phyloP scores from a whole-genome alignment of 2,888 invertebrate genomes.

The Idaea dimidiata region DNA sequence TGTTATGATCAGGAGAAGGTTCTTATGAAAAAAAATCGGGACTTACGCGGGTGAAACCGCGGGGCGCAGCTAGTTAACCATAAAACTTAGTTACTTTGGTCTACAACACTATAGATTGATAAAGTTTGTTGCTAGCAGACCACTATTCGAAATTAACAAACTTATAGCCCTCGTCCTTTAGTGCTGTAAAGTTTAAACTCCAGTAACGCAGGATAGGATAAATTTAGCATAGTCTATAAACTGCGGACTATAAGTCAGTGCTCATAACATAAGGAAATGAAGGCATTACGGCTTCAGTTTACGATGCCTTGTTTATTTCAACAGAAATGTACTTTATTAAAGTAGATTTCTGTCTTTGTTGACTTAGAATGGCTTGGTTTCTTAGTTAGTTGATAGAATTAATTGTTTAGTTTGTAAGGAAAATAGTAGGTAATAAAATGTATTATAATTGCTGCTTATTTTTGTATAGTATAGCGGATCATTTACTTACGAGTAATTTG shows the following conservation, averaged over 20 bases:
- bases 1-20: too few relatives aligned
- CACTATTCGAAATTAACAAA: conserved; percentile 72
- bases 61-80: too few relatives aligned
- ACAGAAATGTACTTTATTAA: too few relatives aligned
- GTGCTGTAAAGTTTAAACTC: conserved; percentile 43
- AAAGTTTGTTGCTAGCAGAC: conserved; percentile 63
- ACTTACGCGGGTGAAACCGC: too few relatives aligned
- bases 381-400: not conserved
- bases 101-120: conserved; percentile 58
- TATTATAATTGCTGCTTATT: not conserved
- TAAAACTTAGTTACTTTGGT: conserved; percentile 47
- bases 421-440: not conserved
- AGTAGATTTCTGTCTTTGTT: not conserved
- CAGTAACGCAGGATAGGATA: conserved; percentile 46
- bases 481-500: not conserved
- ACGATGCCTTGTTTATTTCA: not conserved
- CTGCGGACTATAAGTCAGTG: conserved; percentile 18
- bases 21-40: too few relatives aligned
- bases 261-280: conserved; percentile 18
- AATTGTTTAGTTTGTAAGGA: not conserved
- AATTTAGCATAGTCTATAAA: conserved; percentile 41
- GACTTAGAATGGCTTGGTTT: not conserved
- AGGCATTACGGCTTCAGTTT: conserved; percentile 3
- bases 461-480: not conserved
- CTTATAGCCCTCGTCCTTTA: conserved; percentile 56